Evolutionary conservation across 2,888 invertebrate species (phyloP).

Genomic region (Perithous albicinctus): DNA sequence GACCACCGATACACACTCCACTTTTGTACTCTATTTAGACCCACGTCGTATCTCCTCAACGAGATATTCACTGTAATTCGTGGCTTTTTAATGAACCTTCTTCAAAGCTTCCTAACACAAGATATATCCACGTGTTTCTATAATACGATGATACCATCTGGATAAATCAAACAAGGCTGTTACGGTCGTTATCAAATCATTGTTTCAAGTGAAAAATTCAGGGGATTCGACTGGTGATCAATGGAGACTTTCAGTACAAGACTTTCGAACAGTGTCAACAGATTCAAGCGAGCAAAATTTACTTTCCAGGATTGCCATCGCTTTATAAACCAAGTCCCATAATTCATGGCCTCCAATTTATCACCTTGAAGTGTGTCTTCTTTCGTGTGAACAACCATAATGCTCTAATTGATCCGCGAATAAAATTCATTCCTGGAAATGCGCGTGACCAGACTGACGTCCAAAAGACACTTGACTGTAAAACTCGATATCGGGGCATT

Average conservation of each 20-base stretch:
- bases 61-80: constrained; percentile 50
- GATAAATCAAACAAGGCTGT: not conserved
- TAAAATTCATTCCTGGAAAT: not conserved
- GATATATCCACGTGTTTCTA: not conserved
- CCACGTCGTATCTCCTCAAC: constrained; percentile 54
- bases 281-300: too few species aligned
- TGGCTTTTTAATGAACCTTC: constrained; percentile 58
- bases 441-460: constrained; percentile 7
- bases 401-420: not conserved
- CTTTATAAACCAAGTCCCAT: too few species aligned
- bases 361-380: not conserved
- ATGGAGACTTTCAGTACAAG: not conserved
- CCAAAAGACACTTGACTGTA: not conserved
- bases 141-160: not conserved
- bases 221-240: not conserved
- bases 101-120: constrained; percentile 22
- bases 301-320: too few species aligned
- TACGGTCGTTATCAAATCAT: not conserved
- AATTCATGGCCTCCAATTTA: too few species aligned
- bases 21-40: not conserved
- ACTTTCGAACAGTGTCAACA: too few species aligned
- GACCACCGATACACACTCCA: constrained; percentile 37
- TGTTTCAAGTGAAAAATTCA: not conserved
- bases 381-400: not conserved
- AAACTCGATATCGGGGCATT: constrained; percentile 1